phyloP scores from a whole-genome alignment of 2,797 vertebrate species.

The Acestrorhynchus altus region DNA sequence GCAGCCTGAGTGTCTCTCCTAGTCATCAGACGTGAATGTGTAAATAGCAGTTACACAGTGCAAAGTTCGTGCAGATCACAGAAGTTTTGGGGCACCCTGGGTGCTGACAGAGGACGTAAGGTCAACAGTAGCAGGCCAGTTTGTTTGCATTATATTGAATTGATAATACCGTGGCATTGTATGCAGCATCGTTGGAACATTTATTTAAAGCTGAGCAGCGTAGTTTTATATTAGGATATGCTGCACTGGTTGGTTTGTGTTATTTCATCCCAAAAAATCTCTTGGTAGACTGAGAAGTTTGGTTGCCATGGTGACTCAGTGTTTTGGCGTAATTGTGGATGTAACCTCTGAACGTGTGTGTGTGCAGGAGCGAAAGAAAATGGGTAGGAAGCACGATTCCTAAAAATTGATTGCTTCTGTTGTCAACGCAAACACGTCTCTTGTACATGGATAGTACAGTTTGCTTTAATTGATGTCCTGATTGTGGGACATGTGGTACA shows the following conservation, averaged over 20 bases:
- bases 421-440: neutral
- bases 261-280: conserved; percentile 41
- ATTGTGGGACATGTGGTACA: neutral
- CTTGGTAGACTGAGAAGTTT: conserved; percentile 61
- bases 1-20: conserved; percentile 26
- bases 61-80: conserved; percentile 45
- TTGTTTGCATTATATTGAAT: neutral
- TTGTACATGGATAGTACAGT: neutral
- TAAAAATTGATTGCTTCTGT: conserved; percentile 4
- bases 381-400: conserved; percentile 45
- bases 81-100: neutral
- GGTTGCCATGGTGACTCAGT: conserved; percentile 75
- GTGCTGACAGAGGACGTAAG: neutral
- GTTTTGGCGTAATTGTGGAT: conserved; percentile 73
- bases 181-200: neutral
- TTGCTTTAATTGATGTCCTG: too few species aligned
- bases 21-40: conserved; percentile 63
- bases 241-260: neutral
- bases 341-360: conserved; percentile 70
- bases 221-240: neutral
- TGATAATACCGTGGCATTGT: neutral
- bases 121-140: neutral
- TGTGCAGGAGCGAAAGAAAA: conserved; percentile 55
- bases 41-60: conserved; percentile 57
- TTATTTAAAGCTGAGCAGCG: too few species aligned